Conservation (phyloP, 2,113 vertebrate species). For the Aspidoscelis tigris region DNA sequence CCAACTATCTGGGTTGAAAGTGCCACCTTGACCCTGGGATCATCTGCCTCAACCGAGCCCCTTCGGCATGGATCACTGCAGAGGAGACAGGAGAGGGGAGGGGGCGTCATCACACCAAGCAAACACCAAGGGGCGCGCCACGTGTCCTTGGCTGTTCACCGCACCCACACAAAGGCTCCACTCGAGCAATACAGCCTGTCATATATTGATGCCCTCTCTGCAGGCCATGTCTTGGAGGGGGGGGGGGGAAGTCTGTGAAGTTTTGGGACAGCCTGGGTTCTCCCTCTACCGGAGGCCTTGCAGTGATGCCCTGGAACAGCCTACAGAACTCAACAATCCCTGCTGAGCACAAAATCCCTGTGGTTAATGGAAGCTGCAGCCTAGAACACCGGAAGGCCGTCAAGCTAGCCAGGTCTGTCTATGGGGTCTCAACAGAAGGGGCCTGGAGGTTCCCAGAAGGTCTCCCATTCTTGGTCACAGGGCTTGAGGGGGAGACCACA, state of each 20-base stretch:
- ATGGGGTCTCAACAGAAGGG: neutral
- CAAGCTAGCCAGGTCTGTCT: neutral
- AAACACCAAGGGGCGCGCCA: neutral
- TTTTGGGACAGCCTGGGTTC: no score
- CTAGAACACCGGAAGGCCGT: no score
- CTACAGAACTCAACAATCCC: no score
- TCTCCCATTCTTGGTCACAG: neutral
- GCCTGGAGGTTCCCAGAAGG: neutral
- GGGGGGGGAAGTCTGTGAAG: no score
- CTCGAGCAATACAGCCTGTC: neutral
- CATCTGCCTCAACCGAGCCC: constrained; percentile 94
- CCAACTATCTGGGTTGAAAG: constrained; percentile 94
- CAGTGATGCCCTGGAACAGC: no score
- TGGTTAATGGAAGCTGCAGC: neutral
- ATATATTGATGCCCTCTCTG: no score
- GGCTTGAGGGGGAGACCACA: no score
- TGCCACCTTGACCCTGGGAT: constrained; percentile 88
- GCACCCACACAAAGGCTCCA: neutral
- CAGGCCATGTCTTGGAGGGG: no score
- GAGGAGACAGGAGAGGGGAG: constrained; percentile 25
- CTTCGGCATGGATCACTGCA: constrained; percentile 86
- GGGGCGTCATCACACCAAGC: constrained; percentile 1
- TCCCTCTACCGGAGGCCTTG: no score
- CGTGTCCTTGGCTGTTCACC: neutral
- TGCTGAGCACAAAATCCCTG: neutral